phyloP scores from a whole-genome alignment of 1,140 invertebrate genomes.

The Drosophila willistoni region DNA sequence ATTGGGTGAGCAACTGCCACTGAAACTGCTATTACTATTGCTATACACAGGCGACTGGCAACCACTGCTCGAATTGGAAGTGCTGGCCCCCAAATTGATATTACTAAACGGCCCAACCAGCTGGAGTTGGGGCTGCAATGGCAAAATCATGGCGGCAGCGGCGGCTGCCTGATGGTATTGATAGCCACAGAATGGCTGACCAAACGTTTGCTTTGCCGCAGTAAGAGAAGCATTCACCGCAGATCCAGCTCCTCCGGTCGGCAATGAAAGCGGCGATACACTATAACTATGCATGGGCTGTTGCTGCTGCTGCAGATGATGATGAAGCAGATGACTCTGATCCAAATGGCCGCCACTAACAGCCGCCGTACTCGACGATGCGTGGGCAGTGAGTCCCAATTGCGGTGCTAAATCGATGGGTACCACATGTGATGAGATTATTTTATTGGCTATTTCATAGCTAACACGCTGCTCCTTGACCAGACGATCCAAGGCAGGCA shows the following conservation, averaged over 20 bases:
- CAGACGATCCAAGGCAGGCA: constrained; percentile 80
- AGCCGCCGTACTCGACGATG: constrained; percentile 53
- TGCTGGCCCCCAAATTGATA: constrained; percentile 67
- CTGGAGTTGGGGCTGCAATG: constrained; percentile 61
- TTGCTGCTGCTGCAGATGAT: constrained; percentile 55
- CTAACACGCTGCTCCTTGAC: constrained; percentile 82
- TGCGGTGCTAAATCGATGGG: constrained; percentile 83
- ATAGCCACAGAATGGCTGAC: constrained; percentile 67
- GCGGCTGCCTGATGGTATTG: constrained; percentile 38
- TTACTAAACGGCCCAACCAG: constrained; percentile 77
- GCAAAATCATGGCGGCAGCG: constrained; percentile 34
- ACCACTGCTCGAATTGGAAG: constrained; percentile 70
- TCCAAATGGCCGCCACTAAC: constrained; percentile 72
- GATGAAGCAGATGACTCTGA: constrained; percentile 55
- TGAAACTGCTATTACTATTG: constrained; percentile 62
- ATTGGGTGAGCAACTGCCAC: constrained; percentile 76
- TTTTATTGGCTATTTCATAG: constrained; percentile 81
- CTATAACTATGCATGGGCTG: constrained; percentile 65
- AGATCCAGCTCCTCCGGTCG: constrained; percentile 40
- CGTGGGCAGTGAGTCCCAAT: constrained; percentile 77
- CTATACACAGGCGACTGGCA: constrained; percentile 79
- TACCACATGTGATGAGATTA: constrained; percentile 82
- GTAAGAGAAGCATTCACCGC: constrained; percentile 61
- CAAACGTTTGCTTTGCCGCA: constrained; percentile 71
- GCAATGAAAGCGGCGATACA: constrained; percentile 69